These are phyloP conservation scores for Anagyrus pseudococci DNA, from an alignment of 2,888 invertebrate genomes.

Conservation along the genomic window DNA sequence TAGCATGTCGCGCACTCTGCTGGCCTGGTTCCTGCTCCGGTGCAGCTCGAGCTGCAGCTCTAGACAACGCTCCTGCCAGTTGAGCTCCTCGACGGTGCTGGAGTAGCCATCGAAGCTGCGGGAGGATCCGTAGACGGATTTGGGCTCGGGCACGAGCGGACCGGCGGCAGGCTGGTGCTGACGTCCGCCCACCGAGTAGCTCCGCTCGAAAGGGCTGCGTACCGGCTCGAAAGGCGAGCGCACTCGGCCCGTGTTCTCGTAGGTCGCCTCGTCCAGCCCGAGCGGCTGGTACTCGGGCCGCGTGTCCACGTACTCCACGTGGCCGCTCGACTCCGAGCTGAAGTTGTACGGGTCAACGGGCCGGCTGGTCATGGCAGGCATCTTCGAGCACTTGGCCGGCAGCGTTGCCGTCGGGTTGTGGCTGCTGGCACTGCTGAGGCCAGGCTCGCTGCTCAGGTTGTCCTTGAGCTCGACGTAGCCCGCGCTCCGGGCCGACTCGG, in stretches of 20 bases:
- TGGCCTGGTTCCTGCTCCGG: slow-evolving; percentile 85
- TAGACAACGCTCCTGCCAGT: slow-evolving; percentile 90
- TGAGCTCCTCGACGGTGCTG: slow-evolving; percentile 64
- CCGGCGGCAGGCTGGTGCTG: slow-evolving; percentile 41
- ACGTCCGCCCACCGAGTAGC: slow-evolving; percentile 47
- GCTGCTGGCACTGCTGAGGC: slow-evolving; percentile 42
- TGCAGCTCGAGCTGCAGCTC: slow-evolving; percentile 87
- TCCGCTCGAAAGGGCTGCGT: slow-evolving; percentile 47
- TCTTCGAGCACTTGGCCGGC: slow-evolving; percentile 51
- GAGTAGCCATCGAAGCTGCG: slow-evolving; percentile 58
- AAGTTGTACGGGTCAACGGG: background rate
- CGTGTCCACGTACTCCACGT: background rate
- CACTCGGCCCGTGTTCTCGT: slow-evolving; percentile 29
- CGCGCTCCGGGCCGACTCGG: slow-evolving; percentile 50
- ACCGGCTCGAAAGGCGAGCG: slow-evolving; percentile 46
- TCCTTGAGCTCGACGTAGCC: slow-evolving; percentile 57
- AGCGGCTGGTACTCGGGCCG: too few species aligned
- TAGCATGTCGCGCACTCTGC: slow-evolving; percentile 85
- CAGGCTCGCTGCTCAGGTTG: slow-evolving; percentile 26
- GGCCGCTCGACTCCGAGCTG: background rate
- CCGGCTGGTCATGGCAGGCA: background rate
- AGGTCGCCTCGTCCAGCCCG: background rate
- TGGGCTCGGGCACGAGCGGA: slow-evolving; percentile 40
- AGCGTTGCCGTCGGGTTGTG: slow-evolving; percentile 57
- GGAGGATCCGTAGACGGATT: slow-evolving; percentile 50